Base-by-base conservation (phyloP, 2,888 invertebrate species). In the Sphaerophoria taeniata region DNA sequence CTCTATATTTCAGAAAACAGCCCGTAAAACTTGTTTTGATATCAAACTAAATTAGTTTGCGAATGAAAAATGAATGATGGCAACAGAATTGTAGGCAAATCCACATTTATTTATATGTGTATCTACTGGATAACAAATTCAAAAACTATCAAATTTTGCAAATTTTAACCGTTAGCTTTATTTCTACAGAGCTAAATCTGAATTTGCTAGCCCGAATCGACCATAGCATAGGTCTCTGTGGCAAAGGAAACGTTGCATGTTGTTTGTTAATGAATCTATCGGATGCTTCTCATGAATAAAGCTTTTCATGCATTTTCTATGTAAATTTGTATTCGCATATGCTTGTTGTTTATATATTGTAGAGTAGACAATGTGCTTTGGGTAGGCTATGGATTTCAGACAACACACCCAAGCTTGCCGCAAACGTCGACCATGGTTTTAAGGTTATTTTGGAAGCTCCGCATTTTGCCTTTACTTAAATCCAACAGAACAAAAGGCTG, bases 251-350 rank as follows among this genome's bases (percentile, higher is more conserved):
- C 58, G 14, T 63, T 49, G 47, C 39, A 63, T 63, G 53, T 34
- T 47, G 31, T 71, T 63, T 56, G 71, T 47, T 72, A 72, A 72
- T 49, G 16, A 51, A 65, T 72, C 63, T 49, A 78, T 72, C 58
- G 16, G 71, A 63, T 55, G 12, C 36, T n/a, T 12, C 33, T 61
- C 53, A 74, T 69, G 53, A 78, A 67, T 73, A 70, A 65, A 45
- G 60, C 58, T 67, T 36, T 24, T 60, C 36, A 31, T 24, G 31
- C 31, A 39, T 53, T 73, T 60, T 70, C 51, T 34, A 61, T 36
- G n/a, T 31, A 69, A 53, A 43, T 47, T 70, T 76, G 60, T 63
- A 16, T 49, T 56, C 34, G 16, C 39, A 39, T 58, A 24, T 43
- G 9, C 43, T 43, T 58, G 56, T 58, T 58, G 36, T 16, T 36